Evolutionary conservation across 2,113 vertebrate species (phyloP), one percentile per base, ranked within the genome.

Genomic region (Miniopterus natalensis): DNA sequence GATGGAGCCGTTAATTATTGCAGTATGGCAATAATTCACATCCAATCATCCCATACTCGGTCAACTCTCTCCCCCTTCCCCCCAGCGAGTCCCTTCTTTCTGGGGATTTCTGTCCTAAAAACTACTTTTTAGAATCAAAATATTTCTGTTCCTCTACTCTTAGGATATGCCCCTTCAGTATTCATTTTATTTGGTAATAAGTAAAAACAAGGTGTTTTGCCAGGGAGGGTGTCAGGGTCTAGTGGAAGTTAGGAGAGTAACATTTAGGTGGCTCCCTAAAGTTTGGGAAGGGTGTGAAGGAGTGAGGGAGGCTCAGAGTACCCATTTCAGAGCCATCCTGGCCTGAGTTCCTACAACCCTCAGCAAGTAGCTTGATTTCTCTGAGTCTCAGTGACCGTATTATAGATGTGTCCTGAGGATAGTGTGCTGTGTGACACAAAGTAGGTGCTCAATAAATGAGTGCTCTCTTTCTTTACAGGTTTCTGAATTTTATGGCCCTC

Each of bases 271-370:
- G 49, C 14, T 1, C 14, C 53, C 31, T 91, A 29, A 55, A 55
- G 71, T 79, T 36, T 61, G 59, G 31, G 25, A 78, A 71, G 70
- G n/a, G 21, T 47, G 81, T 77, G 63, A 89, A 71, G 8, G 18
- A 25, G 27, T 57, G 18, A 79, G 20, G 8, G 8, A 83, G 25
- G 31, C 36, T 71, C 55, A n/a, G 49, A 84, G 59, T 42, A 92
- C 59, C 66, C 5, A 0, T 45, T 80, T 65, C 91, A 75, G 68
- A 90, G 71, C 88, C 89, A 89, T 29, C 31, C 29, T 59, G 70
- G 70, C 86, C 17, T 84, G 59, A 78, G 59, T 90, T 90, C 90
- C 36, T 78, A 12, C 14, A 77, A 88, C 71, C 42, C 79, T 84
- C 40, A 53, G 27, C 17, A 63, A 78, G 14, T 31, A 36, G 49